phyloP scores from a whole-genome alignment of 2,797 vertebrate genomes.

The Crenichthys baileyi region DNA sequence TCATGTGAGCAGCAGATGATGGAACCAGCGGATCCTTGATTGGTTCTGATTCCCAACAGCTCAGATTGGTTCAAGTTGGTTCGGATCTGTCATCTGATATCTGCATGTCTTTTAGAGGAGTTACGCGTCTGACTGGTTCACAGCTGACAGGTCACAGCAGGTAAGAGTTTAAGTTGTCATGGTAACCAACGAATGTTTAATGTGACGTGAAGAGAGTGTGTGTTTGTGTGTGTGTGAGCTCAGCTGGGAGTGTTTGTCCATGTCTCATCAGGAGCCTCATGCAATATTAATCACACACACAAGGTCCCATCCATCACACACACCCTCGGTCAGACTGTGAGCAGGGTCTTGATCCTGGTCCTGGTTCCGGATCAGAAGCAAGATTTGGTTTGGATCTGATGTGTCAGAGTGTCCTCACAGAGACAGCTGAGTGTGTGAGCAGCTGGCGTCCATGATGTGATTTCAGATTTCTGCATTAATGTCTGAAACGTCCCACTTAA shows the following conservation, averaged over 20 bases:
- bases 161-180: conserved; percentile 43
- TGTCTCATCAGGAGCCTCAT: conserved; percentile 76
- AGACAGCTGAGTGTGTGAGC: conserved; percentile 7
- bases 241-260: conserved; percentile 78
- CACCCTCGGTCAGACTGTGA: neutral
- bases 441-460: conserved; percentile 52
- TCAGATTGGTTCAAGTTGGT: neutral
- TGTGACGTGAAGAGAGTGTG: conserved; percentile 32
- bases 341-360: neutral
- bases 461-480: conserved; percentile 38
- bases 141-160: conserved; percentile 57
- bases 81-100: neutral
- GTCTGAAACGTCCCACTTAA: neutral
- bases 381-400: neutral
- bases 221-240: conserved; percentile 49
- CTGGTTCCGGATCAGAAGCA: neutral
- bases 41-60: neutral
- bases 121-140: conserved; percentile 38
- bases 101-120: neutral
- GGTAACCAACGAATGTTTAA: conserved; percentile 39
- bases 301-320: conserved; percentile 34
- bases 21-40: neutral
- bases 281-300: conserved; percentile 74
- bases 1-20: no score
- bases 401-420: neutral